Evolutionary conservation across 2,113 vertebrate genomes (phyloP).

Genomic region (Aspiorhynchus laticeps): DNA sequence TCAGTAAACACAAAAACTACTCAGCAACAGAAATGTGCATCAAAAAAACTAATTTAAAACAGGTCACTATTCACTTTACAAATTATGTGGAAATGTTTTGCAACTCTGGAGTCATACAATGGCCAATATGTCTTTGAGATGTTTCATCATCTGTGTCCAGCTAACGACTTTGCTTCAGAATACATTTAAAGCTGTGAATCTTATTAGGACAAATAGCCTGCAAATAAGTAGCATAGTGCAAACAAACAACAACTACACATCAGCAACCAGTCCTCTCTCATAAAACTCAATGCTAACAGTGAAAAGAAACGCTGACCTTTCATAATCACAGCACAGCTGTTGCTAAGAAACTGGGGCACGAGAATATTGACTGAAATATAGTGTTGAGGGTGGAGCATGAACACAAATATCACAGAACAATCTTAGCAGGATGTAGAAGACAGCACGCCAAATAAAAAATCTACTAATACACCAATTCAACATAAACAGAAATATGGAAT

Average conservation of each 20-base stretch:
- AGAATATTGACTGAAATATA: slow-evolving; percentile 44
- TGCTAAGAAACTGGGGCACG: slow-evolving; percentile 32
- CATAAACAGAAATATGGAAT: neutral
- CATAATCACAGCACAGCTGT: slow-evolving; percentile 26
- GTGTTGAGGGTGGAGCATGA: slow-evolving; percentile 37
- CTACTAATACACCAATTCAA: neutral
- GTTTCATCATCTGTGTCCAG: neutral
- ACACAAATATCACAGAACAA: slow-evolving; percentile 12
- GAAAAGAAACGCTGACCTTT: slow-evolving; percentile 29
- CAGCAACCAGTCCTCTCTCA: neutral
- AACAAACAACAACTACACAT: slow-evolving; percentile 13
- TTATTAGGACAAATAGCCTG: neutral
- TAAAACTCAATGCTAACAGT: neutral
- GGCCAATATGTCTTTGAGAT: neutral
- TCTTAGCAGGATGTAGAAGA: slow-evolving; percentile 47
- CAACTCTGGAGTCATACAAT: neutral
- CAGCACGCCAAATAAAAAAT: slow-evolving; percentile 38
- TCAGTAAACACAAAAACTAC: neutral
- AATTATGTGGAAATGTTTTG: neutral
- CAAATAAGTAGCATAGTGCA: neutral
- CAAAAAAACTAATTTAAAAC: neutral
- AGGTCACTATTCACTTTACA: neutral
- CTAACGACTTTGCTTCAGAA: neutral
- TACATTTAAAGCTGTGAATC: neutral
- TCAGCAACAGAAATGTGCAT: neutral